Evolutionary conservation across 2,797 vertebrate species (phyloP).

Genomic region (Leptodactylus fallax): DNA sequence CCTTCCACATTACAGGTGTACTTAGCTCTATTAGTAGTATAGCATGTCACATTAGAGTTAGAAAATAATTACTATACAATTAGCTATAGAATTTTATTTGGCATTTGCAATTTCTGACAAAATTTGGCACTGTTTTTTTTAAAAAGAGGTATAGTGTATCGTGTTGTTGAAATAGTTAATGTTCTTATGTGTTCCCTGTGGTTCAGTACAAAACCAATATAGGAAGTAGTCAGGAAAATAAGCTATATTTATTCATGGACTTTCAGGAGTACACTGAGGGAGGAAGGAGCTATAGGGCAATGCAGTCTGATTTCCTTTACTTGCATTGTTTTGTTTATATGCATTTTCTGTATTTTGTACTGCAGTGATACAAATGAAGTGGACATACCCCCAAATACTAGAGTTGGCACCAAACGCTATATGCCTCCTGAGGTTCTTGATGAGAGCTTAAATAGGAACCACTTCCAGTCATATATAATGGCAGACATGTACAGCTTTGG

Average conservation of each 20-base stretch:
- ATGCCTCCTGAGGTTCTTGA: constrained; percentile 97
- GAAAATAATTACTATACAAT: too few species aligned
- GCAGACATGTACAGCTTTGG: constrained; percentile 99
- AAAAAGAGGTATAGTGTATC: neutral
- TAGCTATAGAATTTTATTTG: too few species aligned
- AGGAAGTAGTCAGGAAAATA: neutral
- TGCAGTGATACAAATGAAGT: constrained; percentile 93
- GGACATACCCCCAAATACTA: constrained; percentile 92
- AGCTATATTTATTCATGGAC: neutral
- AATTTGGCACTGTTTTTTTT: too few species aligned
- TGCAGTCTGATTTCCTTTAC: neutral
- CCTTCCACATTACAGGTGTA: too few species aligned
- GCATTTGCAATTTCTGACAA: neutral
- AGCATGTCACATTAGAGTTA: too few species aligned
- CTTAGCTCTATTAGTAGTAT: too few species aligned
- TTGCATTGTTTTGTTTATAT: neutral
- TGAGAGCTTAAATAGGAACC: constrained; percentile 90
- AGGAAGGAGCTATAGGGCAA: neutral
- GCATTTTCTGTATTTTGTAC: constrained; percentile 41
- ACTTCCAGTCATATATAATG: constrained; percentile 98
- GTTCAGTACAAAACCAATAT: neutral
- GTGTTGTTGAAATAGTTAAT: neutral
- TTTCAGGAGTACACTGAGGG: neutral
- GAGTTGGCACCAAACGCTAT: constrained; percentile 97
- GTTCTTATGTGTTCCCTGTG: neutral